Evolutionary conservation across 2,888 invertebrate species (phyloP).

Genomic region (Cistogaster globosa): DNA sequence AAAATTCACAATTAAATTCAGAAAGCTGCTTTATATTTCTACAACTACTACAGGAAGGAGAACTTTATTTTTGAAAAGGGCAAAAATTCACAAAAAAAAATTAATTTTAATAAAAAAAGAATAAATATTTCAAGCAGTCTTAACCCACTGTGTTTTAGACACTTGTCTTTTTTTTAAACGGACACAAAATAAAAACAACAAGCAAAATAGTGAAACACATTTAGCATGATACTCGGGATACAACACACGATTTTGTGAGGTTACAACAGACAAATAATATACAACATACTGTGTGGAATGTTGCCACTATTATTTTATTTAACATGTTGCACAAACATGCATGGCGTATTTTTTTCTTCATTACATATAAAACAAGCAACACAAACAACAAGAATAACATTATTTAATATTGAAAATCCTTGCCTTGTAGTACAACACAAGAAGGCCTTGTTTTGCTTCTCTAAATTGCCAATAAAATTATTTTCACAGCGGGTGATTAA

Average conservation of each 20-base stretch:
- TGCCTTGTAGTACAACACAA: slow-evolving; percentile 3
- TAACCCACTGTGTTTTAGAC: slow-evolving; percentile 47
- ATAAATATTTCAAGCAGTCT: slow-evolving; percentile 6
- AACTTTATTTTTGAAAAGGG: neutral
- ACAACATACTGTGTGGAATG: slow-evolving; percentile 32
- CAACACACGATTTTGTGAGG: slow-evolving; percentile 60
- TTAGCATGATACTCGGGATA: slow-evolving; percentile 27
- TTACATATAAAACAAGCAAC: neutral
- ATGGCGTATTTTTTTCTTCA: neutral
- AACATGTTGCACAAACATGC: slow-evolving; percentile 46
- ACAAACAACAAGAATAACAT: slow-evolving; percentile 6
- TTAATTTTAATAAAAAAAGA: neutral
- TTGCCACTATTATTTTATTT: slow-evolving; percentile 47
- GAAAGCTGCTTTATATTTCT: too few species aligned
- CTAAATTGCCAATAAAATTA: slow-evolving; percentile 61
- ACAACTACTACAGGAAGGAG: neutral
- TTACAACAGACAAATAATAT: slow-evolving; percentile 35
- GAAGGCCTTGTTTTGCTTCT: slow-evolving; percentile 52
- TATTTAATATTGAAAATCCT: too few species aligned
- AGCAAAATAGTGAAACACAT: slow-evolving; percentile 11
- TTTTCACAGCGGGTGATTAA: slow-evolving; percentile 64
- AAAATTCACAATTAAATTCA: too few species aligned
- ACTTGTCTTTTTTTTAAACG: slow-evolving; percentile 37
- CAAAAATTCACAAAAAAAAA: neutral
- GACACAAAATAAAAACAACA: neutral